Conservation (phyloP, 2,797 vertebrate genomes). For the Peromyscus attwateri region DNA sequence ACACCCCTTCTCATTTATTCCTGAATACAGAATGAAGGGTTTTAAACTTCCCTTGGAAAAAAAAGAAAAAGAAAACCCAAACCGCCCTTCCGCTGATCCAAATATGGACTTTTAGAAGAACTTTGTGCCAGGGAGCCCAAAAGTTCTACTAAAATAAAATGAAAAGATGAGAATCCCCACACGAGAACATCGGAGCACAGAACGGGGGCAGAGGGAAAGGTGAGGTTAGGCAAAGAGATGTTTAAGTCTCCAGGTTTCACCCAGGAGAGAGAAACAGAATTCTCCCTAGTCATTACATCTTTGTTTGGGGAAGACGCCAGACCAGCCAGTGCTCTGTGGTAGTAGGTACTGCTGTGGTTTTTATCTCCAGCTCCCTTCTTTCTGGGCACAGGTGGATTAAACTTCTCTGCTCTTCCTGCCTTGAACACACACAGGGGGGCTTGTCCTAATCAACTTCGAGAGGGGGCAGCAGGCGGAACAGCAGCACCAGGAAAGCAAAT, state of each 20-base stretch:
- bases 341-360: background rate
- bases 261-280: background rate
- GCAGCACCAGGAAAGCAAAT: background rate
- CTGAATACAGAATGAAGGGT: slow-evolving; percentile 80
- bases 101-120: background rate
- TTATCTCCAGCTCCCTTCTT: background rate
- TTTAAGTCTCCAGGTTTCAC: background rate
- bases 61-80: background rate
- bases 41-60: slow-evolving; percentile 46
- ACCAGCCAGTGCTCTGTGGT: background rate
- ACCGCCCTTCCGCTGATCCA: background rate
- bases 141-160: background rate
- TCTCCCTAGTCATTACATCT: background rate
- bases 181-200: background rate
- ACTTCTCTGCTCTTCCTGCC: background rate
- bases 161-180: background rate
- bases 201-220: background rate
- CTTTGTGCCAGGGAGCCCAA: background rate
- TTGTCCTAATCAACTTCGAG: background rate
- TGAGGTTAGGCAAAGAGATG: background rate
- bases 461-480: background rate
- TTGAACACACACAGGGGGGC: background rate
- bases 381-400: background rate
- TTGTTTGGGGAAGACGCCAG: background rate
- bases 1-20: slow-evolving; percentile 85